Conservation (phyloP, 2,113 vertebrate genomes). For the Sigmodon hispidus region DNA sequence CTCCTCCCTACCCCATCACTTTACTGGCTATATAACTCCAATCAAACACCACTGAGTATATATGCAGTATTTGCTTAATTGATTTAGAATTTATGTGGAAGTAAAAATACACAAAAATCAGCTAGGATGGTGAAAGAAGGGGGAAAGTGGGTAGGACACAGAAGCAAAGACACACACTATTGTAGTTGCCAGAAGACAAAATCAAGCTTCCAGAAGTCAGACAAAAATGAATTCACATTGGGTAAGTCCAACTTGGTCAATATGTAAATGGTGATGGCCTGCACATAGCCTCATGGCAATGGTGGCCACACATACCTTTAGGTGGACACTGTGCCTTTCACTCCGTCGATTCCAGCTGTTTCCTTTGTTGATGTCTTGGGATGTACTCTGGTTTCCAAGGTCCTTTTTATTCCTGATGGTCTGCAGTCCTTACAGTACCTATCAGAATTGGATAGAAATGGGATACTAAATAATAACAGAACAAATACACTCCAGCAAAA, state of each 20-base stretch:
- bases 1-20: not conserved
- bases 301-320: not conserved
- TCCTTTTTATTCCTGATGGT: not conserved
- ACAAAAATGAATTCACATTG: not conserved
- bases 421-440: not conserved
- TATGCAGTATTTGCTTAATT: not conserved
- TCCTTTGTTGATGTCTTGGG: not conserved
- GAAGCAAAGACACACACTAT: accelerated
- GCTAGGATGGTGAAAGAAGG: not conserved
- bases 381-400: not conserved
- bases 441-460: not conserved
- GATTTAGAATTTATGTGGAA: not conserved
- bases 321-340: not conserved
- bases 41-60: not conserved
- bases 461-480: not conserved
- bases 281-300: not conserved
- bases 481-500: conserved; percentile 8
- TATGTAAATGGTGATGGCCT: not conserved
- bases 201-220: not conserved
- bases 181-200: conserved; percentile 9
- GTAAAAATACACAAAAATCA: not conserved
- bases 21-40: not conserved
- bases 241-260: not conserved
- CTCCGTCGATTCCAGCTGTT: not conserved
- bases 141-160: not conserved